phyloP scores from a whole-genome alignment of 2,888 invertebrate species.

The Dorcus parallelipipedus region DNA sequence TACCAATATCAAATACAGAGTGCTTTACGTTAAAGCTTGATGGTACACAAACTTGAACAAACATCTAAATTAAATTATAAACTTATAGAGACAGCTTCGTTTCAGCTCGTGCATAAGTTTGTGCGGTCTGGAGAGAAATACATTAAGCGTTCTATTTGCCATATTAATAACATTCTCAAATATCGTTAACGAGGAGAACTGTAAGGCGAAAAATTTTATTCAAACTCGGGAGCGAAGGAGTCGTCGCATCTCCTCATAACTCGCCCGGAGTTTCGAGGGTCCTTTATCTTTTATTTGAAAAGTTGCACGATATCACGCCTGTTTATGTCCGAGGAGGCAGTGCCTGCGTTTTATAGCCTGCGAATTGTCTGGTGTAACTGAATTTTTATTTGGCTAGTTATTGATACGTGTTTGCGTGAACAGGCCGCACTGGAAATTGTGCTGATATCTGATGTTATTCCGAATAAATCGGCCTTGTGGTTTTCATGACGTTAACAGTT shows the following conservation, averaged over 20 bases:
- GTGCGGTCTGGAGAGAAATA: not conserved
- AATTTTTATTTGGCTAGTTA: slow-evolving; percentile 13
- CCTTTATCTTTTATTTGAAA: slow-evolving; percentile 40
- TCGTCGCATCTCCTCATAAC: not conserved
- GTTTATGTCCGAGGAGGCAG: slow-evolving; percentile 35
- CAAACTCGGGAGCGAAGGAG: not conserved
- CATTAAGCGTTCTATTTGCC: not conserved
- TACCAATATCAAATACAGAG: slow-evolving; percentile 3
- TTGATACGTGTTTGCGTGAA: slow-evolving; percentile 1
- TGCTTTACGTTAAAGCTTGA: slow-evolving; percentile 1
- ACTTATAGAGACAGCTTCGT: slow-evolving; percentile 1
- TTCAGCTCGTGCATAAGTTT: not conserved
- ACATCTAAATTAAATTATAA: slow-evolving; percentile 11
- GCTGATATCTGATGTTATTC: not conserved
- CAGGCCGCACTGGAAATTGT: not conserved
- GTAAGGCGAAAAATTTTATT: not conserved
- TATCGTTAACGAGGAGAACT: too few relatives aligned
- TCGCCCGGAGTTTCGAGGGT: not conserved
- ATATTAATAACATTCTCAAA: too few relatives aligned
- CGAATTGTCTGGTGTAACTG: slow-evolving; percentile 28
- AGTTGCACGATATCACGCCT: slow-evolving; percentile 37
- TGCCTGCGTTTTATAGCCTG: slow-evolving; percentile 38
- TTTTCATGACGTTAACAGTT: too few relatives aligned
- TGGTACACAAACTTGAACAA: slow-evolving; percentile 5
- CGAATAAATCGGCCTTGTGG: too few relatives aligned